Base-by-base conservation (phyloP, 2,797 vertebrate species). In the Aratinga solstitialis region DNA sequence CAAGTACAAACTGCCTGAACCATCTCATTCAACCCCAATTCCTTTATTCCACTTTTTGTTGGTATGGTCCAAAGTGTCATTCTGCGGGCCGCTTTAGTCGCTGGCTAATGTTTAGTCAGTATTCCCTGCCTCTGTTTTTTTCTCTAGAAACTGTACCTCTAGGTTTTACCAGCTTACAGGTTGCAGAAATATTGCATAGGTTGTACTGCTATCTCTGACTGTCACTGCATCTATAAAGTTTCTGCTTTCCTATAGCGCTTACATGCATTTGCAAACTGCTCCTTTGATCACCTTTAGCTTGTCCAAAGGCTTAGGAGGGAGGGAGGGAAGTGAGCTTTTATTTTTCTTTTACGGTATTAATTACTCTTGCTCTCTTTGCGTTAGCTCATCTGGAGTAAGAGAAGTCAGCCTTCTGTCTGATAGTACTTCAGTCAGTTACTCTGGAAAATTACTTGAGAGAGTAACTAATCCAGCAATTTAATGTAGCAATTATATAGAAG, bases 61-160 rank as follows among this genome's bases (percentile, higher is more conserved):
- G 2, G 4, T 36, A 14, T 47, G 13, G 27, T 63, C 63, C 50
- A 26, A 71, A 90, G 11, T 2, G 12, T 54, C 11, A 24, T 47
- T 88, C 69, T 71, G 7, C 40, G 50, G n/a, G 21, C 29, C 12
- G 0, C 0, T 8, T 81, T 38, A 50, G 50, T 40, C 1, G 0
- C 40, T 74, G 63, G 40, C 12, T 77, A n/a, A 40, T 17, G 26
- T 30, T 18, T 19, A 69, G 29, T 21, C 27, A 51, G 15, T 27
- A 59, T 13, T 75, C 19, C 27, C 7, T 20, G 3, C 20, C 7
- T 65, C 7, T 48, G 21, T 27, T 67, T 6, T 38, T 62, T 23
- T 16, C 5, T 40, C 7, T 38, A 59, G 36, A 76, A 89, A 43
- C 4, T 16, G 0, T 30, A 29, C n/a, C 9, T 66, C 5, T 2